Conservation (phyloP, 2,113 vertebrate species). For the Lutjanus erythropterus region DNA sequence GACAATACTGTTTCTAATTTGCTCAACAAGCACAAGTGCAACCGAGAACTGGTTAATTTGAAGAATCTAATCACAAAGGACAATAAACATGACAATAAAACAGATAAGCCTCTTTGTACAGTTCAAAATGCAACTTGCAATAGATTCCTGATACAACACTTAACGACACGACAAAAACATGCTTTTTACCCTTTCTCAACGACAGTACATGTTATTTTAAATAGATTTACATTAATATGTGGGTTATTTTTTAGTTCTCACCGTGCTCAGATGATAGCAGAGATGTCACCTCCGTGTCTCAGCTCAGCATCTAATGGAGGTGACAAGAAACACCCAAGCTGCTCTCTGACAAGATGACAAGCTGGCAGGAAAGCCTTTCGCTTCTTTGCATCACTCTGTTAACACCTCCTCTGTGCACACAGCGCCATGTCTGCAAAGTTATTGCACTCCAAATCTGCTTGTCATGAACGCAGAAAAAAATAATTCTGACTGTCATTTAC, state of each 20-base stretch:
- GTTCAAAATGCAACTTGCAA: background rate
- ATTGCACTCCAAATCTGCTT: background rate
- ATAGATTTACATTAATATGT: background rate
- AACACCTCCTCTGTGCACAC: slow-evolving; percentile 2
- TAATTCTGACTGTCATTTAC: too few relatives aligned
- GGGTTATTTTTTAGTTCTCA: slow-evolving; percentile 17
- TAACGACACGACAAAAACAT: background rate
- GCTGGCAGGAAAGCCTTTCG: slow-evolving; percentile 20
- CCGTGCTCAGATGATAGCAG: background rate
- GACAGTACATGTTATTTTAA: background rate
- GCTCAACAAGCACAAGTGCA: background rate
- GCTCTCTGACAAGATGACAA: slow-evolving; percentile 18
- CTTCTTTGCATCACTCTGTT: background rate
- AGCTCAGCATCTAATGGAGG: slow-evolving; percentile 1
- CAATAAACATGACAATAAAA: background rate
- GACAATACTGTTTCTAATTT: background rate
- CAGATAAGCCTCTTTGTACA: background rate
- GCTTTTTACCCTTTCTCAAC: background rate
- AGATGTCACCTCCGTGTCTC: background rate
- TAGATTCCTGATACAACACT: too few relatives aligned
- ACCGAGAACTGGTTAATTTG: background rate
- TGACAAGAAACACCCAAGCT: slow-evolving; percentile 67
- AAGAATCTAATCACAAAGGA: background rate
- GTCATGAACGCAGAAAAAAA: background rate
- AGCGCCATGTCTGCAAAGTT: background rate